Conservation (phyloP, 2,888 invertebrate species). For the Tinea pellionella region DNA sequence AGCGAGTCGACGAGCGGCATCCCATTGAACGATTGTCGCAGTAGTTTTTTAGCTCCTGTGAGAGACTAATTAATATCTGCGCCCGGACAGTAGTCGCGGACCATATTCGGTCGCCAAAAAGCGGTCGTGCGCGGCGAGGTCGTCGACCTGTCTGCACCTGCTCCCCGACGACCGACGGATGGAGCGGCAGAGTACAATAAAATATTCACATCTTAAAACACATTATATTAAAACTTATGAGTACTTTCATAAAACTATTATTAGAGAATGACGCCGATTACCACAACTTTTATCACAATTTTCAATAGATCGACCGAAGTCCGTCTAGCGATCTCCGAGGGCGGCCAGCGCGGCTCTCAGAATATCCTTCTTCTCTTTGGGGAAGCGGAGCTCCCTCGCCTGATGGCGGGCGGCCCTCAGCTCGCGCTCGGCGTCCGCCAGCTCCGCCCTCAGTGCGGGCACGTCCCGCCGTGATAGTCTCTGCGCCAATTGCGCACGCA, state of each 20-base stretch:
- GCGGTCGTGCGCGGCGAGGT: background rate
- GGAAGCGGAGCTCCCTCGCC: conserved; percentile 91
- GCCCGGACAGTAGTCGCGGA: background rate
- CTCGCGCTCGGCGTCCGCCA: conserved; percentile 87
- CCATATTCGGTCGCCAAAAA: conserved; percentile 1
- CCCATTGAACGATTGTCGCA: background rate
- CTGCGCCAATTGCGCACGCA: conserved; percentile 95
- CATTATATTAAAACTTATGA: background rate
- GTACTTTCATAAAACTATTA: too few relatives aligned
- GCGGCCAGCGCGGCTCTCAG: conserved; percentile 36
- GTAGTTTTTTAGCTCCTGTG: background rate
- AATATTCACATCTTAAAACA: background rate
- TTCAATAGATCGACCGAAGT: background rate
- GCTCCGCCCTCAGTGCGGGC: conserved; percentile 82
- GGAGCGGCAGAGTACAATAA: background rate
- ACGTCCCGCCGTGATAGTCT: conserved; percentile 90
- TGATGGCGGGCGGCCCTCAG: conserved; percentile 86
- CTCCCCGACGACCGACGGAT: background rate
- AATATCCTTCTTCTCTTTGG: conserved; percentile 96
- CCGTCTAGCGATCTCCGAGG: background rate
- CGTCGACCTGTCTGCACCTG: background rate
- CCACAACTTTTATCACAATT: background rate
- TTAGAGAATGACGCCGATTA: too few relatives aligned
- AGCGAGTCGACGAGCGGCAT: background rate
- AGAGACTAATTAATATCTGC: background rate